These are phyloP conservation scores for Meliscaeva auricollis DNA, from an alignment of 2,888 invertebrate species.

Conservation along the genomic window DNA sequence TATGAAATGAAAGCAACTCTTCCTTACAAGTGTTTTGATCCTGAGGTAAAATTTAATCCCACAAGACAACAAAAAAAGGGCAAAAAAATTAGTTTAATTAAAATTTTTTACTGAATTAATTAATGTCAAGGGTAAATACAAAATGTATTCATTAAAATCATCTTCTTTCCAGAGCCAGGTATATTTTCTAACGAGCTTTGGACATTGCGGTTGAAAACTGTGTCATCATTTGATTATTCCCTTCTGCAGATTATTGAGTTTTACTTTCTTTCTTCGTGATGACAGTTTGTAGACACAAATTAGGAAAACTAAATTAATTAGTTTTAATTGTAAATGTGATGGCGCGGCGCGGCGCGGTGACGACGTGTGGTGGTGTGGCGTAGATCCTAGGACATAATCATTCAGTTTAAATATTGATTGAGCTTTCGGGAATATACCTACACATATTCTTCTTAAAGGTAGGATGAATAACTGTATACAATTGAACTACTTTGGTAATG, in stretches of 20 bases:
- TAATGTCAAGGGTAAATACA: conserved; percentile 53
- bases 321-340: conserved; percentile 17
- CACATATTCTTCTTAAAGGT: neutral
- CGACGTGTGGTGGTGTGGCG: too few relatives aligned
- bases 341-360: neutral
- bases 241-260: conserved; percentile 44
- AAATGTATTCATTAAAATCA: neutral
- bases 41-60: neutral
- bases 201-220: conserved; percentile 30
- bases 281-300: conserved; percentile 26
- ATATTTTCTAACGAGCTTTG: conserved; percentile 42
- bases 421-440: conserved; percentile 20
- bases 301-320: conserved; percentile 52
- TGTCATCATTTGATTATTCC: conserved; percentile 58
- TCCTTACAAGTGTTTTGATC: neutral
- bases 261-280: conserved; percentile 25
- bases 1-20: neutral
- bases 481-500: conserved; percentile 5
- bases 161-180: neutral
- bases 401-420: neutral
- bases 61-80: neutral
- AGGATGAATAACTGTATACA: conserved; percentile 9
- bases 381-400: conserved; percentile 6
- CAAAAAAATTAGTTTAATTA: neutral
- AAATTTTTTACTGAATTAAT: conserved; percentile 31